phyloP scores from a whole-genome alignment of 2,888 invertebrate species.

The Palloptera scutellata region DNA sequence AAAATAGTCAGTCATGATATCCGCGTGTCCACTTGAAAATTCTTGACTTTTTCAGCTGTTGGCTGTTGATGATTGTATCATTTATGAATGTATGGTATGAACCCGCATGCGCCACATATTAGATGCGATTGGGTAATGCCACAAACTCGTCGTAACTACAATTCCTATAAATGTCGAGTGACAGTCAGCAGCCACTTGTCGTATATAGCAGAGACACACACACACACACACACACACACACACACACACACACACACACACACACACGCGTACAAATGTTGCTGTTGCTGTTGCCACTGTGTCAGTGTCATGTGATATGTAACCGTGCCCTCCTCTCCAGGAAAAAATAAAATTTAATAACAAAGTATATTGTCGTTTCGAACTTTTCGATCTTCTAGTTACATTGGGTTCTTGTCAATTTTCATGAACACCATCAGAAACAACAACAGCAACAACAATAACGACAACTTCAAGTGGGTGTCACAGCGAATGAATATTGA shows the following conservation, averaged over 20 bases:
- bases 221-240: too few relatives aligned
- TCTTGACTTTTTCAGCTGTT: too few relatives aligned
- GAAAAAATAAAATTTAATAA: conserved; percentile 5
- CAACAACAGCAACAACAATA: conserved; percentile 7
- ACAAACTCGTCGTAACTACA: too few relatives aligned
- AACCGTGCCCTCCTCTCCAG: conserved; percentile 32
- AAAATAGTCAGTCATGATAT: not conserved
- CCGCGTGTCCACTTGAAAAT: not conserved
- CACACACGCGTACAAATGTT: conserved; percentile 28
- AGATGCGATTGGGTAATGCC: not conserved
- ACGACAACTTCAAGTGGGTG: not conserved
- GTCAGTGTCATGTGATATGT: conserved; percentile 38
- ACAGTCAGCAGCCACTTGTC: conserved; percentile 29
- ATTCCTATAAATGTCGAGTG: too few relatives aligned
- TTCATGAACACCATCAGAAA: conserved; percentile 16
- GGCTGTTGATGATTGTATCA: too few relatives aligned
- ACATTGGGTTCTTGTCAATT: conserved; percentile 13
- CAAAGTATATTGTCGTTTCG: conserved; percentile 22
- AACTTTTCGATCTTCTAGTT: not conserved
- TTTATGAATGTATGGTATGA: not conserved
- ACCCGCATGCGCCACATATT: conserved; percentile 4
- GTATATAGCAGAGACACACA: conserved; percentile 9
- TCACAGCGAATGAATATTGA: not conserved
- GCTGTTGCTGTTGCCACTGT: conserved; percentile 9
- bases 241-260: too few relatives aligned